phyloP scores from a whole-genome alignment of 2,797 vertebrate species.

The Muscicapa striata region DNA sequence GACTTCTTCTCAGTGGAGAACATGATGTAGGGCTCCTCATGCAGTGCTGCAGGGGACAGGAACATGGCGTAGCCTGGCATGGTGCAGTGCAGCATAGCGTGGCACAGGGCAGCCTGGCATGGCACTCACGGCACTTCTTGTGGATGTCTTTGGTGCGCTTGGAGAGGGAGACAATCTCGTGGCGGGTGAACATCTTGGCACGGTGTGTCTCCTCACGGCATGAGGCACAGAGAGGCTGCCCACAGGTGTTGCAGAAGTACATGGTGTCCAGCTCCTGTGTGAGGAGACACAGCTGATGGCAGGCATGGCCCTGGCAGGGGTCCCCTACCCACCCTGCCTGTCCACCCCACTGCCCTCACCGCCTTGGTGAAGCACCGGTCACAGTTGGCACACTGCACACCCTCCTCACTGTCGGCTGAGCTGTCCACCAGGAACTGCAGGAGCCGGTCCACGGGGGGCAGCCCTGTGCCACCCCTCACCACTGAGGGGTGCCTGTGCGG shows the following conservation, averaged over 20 bases:
- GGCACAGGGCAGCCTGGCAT: rapidly evolving
- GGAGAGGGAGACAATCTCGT: constrained; percentile 91
- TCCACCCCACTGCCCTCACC: constrained; percentile 42
- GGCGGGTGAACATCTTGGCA: constrained; percentile 90
- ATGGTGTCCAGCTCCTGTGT: constrained; percentile 85
- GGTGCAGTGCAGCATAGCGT: rapidly evolving
- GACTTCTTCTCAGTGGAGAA: constrained; percentile 95
- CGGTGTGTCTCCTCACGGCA: constrained; percentile 92
- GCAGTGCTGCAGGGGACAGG: constrained; percentile 79
- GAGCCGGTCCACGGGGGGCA: constrained; percentile 85
- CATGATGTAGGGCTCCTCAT: constrained; percentile 92
- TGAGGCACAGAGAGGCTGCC: constrained; percentile 87
- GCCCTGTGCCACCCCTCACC: constrained; percentile 81
- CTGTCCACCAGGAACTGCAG: constrained; percentile 89
- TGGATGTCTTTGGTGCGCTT: constrained; percentile 90
- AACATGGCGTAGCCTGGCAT: rapidly evolving
- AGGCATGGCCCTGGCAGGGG: rapidly evolving
- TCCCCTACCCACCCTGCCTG: rapidly evolving
- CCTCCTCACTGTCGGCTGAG: constrained; percentile 77
- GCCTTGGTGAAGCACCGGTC: constrained; percentile 80
- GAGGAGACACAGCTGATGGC: background rate
- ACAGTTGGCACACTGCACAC: constrained; percentile 83
- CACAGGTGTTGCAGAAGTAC: constrained; percentile 96
- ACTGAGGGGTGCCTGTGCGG: constrained; percentile 79
- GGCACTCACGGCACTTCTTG: constrained; percentile 89